Conservation (phyloP, 2,888 invertebrate species). For the Chymomyza caudatula region DNA sequence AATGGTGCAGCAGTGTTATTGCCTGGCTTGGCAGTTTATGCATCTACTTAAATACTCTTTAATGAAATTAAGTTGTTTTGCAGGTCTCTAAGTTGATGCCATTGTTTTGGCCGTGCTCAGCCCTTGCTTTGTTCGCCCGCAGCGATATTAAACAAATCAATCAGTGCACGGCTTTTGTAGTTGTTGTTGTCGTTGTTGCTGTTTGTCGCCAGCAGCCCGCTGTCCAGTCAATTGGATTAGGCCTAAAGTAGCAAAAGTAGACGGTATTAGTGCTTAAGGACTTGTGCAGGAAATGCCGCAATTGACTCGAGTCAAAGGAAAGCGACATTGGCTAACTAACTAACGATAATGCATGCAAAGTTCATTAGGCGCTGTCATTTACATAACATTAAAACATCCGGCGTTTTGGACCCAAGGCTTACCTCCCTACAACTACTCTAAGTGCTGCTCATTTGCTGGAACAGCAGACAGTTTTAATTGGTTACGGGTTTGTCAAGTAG, state of each 20-base stretch:
- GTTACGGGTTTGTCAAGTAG: slow-evolving; percentile 28
- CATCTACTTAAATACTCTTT: slow-evolving; percentile 53
- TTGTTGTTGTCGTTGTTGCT: slow-evolving; percentile 25
- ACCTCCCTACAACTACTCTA: slow-evolving; percentile 1
- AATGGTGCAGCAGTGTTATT: slow-evolving; percentile 33
- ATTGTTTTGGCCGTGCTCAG: slow-evolving; percentile 13
- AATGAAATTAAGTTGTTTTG: slow-evolving; percentile 64
- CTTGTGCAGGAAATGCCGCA: slow-evolving; percentile 38
- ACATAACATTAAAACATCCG: slow-evolving; percentile 70
- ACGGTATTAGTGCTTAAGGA: slow-evolving; percentile 25
- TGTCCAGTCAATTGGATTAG: slow-evolving; percentile 62
- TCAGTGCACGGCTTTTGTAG: slow-evolving; percentile 58
- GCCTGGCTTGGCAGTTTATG: slow-evolving; percentile 32
- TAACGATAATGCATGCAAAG: slow-evolving; percentile 73
- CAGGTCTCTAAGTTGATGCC: slow-evolving; percentile 33
- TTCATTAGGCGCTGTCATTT: slow-evolving; percentile 71
- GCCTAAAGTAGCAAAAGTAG: slow-evolving; percentile 50
- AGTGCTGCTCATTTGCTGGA: neutral
- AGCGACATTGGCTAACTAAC: slow-evolving; percentile 46
- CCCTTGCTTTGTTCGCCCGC: slow-evolving; percentile 23
- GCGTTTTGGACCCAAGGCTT: slow-evolving; percentile 29
- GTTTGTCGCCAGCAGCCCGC: slow-evolving; percentile 20
- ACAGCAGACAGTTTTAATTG: slow-evolving; percentile 22
- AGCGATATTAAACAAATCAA: slow-evolving; percentile 69
- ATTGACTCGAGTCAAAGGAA: slow-evolving; percentile 35